phyloP scores from a whole-genome alignment of 2,888 invertebrate genomes.

The Orchesella flavescens region DNA sequence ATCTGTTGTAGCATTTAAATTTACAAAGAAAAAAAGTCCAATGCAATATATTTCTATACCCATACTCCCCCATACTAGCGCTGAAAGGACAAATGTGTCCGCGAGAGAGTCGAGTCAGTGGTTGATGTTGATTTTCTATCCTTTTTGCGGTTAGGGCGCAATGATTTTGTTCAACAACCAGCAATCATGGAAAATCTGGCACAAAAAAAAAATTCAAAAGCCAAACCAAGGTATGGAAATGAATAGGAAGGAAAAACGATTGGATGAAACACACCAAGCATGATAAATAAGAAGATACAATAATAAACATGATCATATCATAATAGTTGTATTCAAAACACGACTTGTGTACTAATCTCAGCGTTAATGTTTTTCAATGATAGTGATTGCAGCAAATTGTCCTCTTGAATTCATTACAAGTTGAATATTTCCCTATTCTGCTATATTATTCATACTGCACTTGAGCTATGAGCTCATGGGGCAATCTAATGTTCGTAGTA shows the following conservation, averaged over 20 bases:
- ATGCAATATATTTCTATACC: background rate
- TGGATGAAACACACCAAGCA: background rate
- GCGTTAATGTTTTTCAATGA: conserved; percentile 7
- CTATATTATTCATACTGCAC: background rate
- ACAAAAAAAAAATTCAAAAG: background rate
- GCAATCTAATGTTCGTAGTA: background rate
- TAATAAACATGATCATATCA: background rate
- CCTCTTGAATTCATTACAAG: conserved; percentile 2
- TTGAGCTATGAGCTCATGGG: background rate
- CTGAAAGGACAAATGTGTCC: background rate
- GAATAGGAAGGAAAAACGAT: background rate
- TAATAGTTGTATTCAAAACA: background rate
- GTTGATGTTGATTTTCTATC: conserved; percentile 42
- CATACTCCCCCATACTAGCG: background rate
- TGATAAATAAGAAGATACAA: background rate
- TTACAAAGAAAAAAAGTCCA: background rate
- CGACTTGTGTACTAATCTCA: background rate
- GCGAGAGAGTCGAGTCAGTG: conserved; percentile 4
- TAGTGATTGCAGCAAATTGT: background rate
- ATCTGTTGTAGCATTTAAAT: background rate
- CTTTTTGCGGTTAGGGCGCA: conserved; percentile 35
- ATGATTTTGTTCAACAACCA: conserved; percentile 40
- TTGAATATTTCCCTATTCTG: background rate
- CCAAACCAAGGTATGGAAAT: background rate
- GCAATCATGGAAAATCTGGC: conserved; percentile 22